Evolutionary conservation across 2,888 invertebrate species (phyloP), one percentile per base, ranked within the genome.

Genomic region (Sthenelais limicola): DNA sequence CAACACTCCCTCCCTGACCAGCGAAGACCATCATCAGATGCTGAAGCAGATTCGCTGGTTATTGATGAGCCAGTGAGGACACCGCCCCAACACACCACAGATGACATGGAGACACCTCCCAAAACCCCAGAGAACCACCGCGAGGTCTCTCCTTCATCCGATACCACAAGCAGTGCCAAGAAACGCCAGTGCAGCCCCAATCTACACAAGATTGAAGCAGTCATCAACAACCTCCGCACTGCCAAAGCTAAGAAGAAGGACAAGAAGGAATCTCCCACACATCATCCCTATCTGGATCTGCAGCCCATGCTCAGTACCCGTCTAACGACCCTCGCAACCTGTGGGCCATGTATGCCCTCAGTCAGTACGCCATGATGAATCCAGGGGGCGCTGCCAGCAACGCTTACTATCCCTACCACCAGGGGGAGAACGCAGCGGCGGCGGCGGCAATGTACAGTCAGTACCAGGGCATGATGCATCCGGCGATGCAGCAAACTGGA

Each of bases 261-360:
- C 24, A 7, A 12, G 35, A 62, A 62, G 62, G 62, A 62, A 1
- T 35, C 56, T 28, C 24, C 15, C 21, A 5, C 38, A 15, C 15
- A 26, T n/a, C 32, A n/a, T n/a, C n/a, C n/a, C n/a, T n/a, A n/a
- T n/a, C 56, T 1, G 56, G 33, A 30, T 32, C 33, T 12, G 3
- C 4, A 3, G 5, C 30, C 3, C 56, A 30, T n/a, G n/a, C n/a
- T 21, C 62, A 62, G 24, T 15, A 26, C 2, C 24, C 62, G 12
- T 12, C 35, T 12, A 62, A 24, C 24, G 62, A 62, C 24, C 62
- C 62, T 7, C 62, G 62, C 15, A 62, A 38, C 62, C 35, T 62
- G 38, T 62, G 62, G 62, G 62, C 62, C 35, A 62, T 62, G 62
- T 62, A 62, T 35, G 62, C 62, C 35, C 62, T 62, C n/a, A 62